Evolutionary conservation across 2,113 vertebrate genomes (phyloP), one percentile per base, ranked within the genome.

Genomic region (Coturnix japonica): DNA sequence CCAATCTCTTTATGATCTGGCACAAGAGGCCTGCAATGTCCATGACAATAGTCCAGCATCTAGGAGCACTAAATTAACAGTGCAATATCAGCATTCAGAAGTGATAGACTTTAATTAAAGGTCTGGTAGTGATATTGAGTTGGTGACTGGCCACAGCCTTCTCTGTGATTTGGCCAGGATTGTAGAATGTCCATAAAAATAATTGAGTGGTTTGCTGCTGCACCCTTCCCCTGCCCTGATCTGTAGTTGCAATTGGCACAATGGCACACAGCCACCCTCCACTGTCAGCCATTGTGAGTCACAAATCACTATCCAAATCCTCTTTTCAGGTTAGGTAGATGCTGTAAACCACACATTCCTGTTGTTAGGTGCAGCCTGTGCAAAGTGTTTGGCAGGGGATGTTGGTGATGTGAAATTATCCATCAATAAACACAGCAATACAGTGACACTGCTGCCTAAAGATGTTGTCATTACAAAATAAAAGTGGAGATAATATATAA

Each of bases 381-480:
- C 0, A 16, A 94, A 64, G 64, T 5, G 2, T 87, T 95, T 95
- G 94, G 89, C 94, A 87, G n/a, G 33, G 59, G 59, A 76, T 46
- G 77, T 21, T 43, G 85, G 61, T 73, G 66, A 47, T 28, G 56
- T 79, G 74, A 66, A 43, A 60, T 85, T 73, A 72, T 77, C 89
- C 59, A 66, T 65, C 70, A 13, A 47, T 28, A 47, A 94, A 49
- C 73, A 54, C 7, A 65, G 54, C 59, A 47, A 23, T 60, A 43
- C 43, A 67, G 1, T 1, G 60, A 25, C 41, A 85, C 43, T 89
- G 87, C 75, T 37, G 67, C 35, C 83, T 89, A 84, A 93, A 88
- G 64, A 53, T 23, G 43, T 87, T 91, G 76, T 96, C 92, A 92
- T 94, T 95, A 71, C 35, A 19, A 75, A 80, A 83, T 72, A 85